Percentiles rank a stretch among this genome's conserved stretches.
Conservation (phyloP, 1,140 invertebrate genomes). For the Aphis gossypii region DNA sequence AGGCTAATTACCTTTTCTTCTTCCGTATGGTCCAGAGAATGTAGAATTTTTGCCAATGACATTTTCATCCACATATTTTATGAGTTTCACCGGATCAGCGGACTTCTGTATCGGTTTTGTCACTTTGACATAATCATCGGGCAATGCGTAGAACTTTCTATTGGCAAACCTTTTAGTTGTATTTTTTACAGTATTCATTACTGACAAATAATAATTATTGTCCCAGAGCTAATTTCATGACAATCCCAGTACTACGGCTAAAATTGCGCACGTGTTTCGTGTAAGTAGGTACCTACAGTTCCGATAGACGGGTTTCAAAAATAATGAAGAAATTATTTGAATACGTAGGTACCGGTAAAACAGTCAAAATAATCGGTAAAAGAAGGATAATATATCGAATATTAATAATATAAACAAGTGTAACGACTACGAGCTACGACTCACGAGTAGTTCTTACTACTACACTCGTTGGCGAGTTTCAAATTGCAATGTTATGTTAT, state of each 20-base stretch:
- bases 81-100: constrained; percentile 73
- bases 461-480: background rate
- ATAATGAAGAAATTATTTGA: background rate
- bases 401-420: background rate
- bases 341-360: background rate
- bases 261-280: background rate
- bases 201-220: background rate
- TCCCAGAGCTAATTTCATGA: background rate
- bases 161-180: constrained; percentile 65
- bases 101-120: constrained; percentile 65
- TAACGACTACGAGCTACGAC: background rate
- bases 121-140: constrained; percentile 64
- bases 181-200: constrained; percentile 48
- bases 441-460: background rate
- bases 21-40: constrained; percentile 82
- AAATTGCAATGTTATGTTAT: constrained; percentile 20
- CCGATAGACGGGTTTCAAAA: background rate
- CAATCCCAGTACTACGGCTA: background rate
- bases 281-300: background rate
- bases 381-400: background rate
- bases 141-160: constrained; percentile 66
- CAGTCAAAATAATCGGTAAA: too few relatives aligned
- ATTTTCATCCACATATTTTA: constrained; percentile 81
- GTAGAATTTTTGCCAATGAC: constrained; percentile 80
- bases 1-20: constrained; percentile 76